Base-by-base conservation (phyloP, 2,113 vertebrate genomes). In the Pseudorasbora parva region DNA sequence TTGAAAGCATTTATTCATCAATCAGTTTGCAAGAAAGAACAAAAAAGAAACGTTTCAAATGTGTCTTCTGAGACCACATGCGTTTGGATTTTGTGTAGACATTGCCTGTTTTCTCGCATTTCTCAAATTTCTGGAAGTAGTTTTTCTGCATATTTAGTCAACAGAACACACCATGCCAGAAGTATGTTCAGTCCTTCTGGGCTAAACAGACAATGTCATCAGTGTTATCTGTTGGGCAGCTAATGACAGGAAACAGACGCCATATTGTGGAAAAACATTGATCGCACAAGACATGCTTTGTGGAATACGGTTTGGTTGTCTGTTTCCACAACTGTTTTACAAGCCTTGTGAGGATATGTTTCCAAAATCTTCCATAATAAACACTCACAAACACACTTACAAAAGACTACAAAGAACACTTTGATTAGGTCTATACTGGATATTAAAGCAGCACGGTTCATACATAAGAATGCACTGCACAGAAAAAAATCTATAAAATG, bases 191-290 rank as follows among this genome's bases (percentile, higher is more conserved):
- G 73, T 56, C 27, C 73, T 76, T 33, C 9, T 76, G 51, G 51
- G 30, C 19, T 76, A 23, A 76, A 57, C 19, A 76, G 74, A 37
- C 1, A 9, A 57, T 41, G 10, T 41, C 57, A 37, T 37, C 74
- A 4, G 19, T n/a, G 25, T 75, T 54, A 56, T 30, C 73, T 54
- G 17, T 56, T 33, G 47, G 45, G 47, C 23, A 33, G 49, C 25
- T 33, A 33, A 75, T 33, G 72, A 33, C 47, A 33, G 17, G 15
- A 27, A 75, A 33, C 25, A 75, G 27, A 33, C 27, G 15, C 27
- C 45, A 54, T 75, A 57, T n/a, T 76, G 51, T 76, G 30, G 30
- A 57, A 33, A 33, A 76, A 57, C 74, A 37, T 76, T 2, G 23
- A 76, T 59, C 11, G 41, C 30, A 59, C 23, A 77, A n/a, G 11